Percentiles rank a stretch among this genome's conserved stretches.
These are phyloP conservation scores for Andrena flavipes DNA, from an alignment of 2,888 invertebrate genomes.

Conservation along the genomic window DNA sequence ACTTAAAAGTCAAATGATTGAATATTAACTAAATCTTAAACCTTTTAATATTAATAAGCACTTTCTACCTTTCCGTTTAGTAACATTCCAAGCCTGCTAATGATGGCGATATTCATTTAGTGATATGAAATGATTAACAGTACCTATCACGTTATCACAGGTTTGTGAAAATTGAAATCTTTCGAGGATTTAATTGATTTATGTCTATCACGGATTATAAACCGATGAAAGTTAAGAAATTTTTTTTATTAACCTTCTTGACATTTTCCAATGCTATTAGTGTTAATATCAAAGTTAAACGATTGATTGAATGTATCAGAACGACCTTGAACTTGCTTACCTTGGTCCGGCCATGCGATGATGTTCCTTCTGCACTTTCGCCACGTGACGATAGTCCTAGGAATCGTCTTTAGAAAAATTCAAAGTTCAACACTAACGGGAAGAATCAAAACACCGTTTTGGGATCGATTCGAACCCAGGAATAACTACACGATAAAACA, in stretches of 20 bases:
- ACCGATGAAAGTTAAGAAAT: not conserved
- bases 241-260: not conserved
- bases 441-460: conserved; percentile 2
- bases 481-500: not conserved
- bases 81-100: not conserved
- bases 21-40: no score
- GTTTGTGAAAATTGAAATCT: not conserved
- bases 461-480: not conserved
- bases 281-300: not conserved
- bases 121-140: not conserved
- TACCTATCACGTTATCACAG: not conserved
- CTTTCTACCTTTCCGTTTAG: not conserved
- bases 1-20: not conserved
- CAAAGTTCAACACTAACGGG: not conserved
- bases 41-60: not conserved
- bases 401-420: conserved; percentile 14
- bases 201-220: not conserved
- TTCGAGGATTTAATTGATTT: not conserved
- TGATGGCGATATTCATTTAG: not conserved
- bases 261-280: not conserved
- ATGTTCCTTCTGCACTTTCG: conserved; percentile 53
- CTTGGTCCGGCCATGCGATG: conserved; percentile 69
- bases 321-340: conserved; percentile 62
- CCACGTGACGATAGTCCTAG: conserved; percentile 57
- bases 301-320: not conserved